A percentile compares a stretch with the other conserved stretches of the same genome.
Conservation (phyloP, 2,113 vertebrate species). For the Aegithalos caudatus region DNA sequence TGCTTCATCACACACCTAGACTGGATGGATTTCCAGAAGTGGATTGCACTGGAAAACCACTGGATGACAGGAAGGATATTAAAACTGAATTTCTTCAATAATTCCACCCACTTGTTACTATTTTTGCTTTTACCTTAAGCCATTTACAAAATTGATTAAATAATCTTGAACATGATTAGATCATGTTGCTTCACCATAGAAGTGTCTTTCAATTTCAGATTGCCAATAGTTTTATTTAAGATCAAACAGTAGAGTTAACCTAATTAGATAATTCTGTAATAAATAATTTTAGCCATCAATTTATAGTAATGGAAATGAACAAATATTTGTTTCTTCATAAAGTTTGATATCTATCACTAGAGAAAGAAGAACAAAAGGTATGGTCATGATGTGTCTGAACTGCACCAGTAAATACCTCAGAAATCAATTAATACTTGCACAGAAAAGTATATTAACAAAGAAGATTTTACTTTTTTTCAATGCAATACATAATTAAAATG, state of each 20-base stretch:
- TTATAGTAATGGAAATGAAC: background rate
- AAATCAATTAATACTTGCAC: background rate
- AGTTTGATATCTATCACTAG: background rate
- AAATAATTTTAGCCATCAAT: background rate
- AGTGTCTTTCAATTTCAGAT: background rate
- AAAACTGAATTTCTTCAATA: slow-evolving; percentile 22
- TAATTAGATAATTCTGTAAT: background rate
- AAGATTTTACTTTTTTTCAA: background rate
- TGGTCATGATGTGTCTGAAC: background rate
- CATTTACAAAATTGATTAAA: slow-evolving; percentile 6
- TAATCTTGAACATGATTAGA: background rate
- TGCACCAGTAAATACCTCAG: background rate
- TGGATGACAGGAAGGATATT: background rate
- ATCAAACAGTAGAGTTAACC: background rate
- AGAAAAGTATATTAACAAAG: background rate
- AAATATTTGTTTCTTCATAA: background rate
- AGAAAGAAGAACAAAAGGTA: background rate
- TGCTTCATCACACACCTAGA: background rate
- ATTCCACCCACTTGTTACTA: background rate
- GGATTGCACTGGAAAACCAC: background rate
- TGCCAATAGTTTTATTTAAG: background rate
- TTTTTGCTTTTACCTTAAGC: slow-evolving; percentile 21
- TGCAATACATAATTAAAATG: background rate
- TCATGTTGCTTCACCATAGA: background rate
- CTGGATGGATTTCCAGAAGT: background rate